phyloP scores from a whole-genome alignment of 2,113 vertebrate genomes.

The Tachysurus fulvidraco region DNA sequence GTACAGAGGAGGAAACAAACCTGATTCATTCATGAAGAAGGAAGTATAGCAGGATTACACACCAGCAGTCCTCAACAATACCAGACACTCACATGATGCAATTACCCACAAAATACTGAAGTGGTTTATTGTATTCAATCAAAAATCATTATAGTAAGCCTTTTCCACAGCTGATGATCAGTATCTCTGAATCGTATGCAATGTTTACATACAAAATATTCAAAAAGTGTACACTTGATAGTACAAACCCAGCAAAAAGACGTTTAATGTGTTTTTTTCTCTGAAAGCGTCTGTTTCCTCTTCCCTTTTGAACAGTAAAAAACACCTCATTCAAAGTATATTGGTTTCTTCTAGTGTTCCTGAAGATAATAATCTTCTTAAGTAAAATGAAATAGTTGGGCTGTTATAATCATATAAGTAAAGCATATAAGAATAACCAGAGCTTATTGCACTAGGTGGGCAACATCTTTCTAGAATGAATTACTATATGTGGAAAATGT shows the following conservation, averaged over 20 bases:
- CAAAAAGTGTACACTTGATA: not conserved
- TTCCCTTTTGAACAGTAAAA: not conserved
- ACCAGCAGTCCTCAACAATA: not conserved
- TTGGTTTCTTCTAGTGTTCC: not conserved
- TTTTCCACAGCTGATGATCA: not conserved
- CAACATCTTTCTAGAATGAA: not conserved
- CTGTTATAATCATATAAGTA: not conserved
- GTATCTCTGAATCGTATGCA: not conserved
- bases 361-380: not conserved
- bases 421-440: not conserved
- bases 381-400: not conserved
- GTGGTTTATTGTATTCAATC: not conserved
- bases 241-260: not conserved
- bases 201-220: not conserved
- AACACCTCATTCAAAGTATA: not conserved
- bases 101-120: not conserved
- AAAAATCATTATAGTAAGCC: not conserved
- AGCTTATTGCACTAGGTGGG: not conserved
- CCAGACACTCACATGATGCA: conserved; percentile 13
- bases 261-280: not conserved
- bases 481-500: not conserved
- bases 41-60: conserved; percentile 25
- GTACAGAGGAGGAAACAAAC: conserved; percentile 43
- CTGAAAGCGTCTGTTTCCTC: not conserved
- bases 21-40: conserved; percentile 43